Evolutionary conservation across 2,888 invertebrate species (phyloP).

Genomic region (Alloscopus bannaensis): DNA sequence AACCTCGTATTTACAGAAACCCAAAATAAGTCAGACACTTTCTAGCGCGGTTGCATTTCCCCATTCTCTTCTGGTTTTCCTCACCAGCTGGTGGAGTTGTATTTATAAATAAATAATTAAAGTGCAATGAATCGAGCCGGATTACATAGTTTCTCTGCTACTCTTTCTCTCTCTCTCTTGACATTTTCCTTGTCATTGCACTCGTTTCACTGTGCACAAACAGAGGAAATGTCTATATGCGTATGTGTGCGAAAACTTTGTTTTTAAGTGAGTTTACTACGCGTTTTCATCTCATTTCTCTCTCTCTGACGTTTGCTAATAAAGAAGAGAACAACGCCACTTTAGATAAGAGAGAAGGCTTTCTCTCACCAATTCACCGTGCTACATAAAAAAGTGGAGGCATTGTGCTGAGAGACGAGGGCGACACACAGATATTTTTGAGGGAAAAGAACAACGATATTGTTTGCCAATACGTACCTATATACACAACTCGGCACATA

Average conservation of each 20-base stretch:
- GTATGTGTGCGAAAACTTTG: too few relatives aligned
- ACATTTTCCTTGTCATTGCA: not conserved
- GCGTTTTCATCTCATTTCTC: too few relatives aligned
- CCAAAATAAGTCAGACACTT: too few relatives aligned
- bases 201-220: too few relatives aligned
- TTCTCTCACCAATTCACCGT: slow-evolving; percentile 10
- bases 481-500: not conserved
- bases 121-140: slow-evolving; percentile 13
- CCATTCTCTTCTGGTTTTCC: too few relatives aligned
- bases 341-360: slow-evolving; percentile 3
- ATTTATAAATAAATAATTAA: slow-evolving; percentile 22
- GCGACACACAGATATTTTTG: slow-evolving; percentile 10
- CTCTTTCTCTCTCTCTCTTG: not conserved
- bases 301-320: too few relatives aligned
- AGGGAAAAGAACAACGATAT: not conserved
- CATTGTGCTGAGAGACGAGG: not conserved
- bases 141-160: not conserved
- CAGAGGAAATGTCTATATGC: too few relatives aligned
- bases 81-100: not conserved
- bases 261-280: too few relatives aligned
- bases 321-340: too few relatives aligned
- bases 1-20: too few relatives aligned
- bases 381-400: not conserved
- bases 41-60: too few relatives aligned
- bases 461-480: not conserved